A percentile compares a stretch with the other conserved stretches of the same genome.
Conservation (phyloP, 2,888 invertebrate species). For the Laspeyria flexula region DNA sequence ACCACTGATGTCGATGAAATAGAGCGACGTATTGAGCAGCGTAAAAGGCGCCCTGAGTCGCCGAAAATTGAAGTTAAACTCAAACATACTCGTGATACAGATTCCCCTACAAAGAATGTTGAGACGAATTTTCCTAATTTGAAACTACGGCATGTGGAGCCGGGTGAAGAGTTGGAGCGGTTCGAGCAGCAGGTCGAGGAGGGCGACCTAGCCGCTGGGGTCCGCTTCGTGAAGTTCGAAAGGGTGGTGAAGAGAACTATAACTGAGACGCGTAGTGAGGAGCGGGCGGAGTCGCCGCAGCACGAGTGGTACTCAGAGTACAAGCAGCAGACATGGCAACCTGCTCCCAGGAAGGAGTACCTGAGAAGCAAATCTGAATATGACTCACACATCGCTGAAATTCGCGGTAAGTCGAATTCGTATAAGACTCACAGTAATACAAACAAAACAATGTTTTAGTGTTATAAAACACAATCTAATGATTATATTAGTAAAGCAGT, state of each 20-base stretch:
- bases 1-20: constrained; percentile 86
- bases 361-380: constrained; percentile 93
- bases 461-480: too few relatives aligned
- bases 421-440: background rate
- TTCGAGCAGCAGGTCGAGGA: constrained; percentile 85
- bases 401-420: constrained; percentile 89
- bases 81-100: constrained; percentile 83
- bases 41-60: constrained; percentile 82
- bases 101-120: constrained; percentile 77
- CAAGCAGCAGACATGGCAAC: constrained; percentile 86
- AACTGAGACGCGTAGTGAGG: constrained; percentile 72
- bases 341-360: constrained; percentile 89
- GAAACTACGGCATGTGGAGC: constrained; percentile 79
- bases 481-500: too few relatives aligned
- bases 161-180: constrained; percentile 63
- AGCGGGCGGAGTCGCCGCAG: constrained; percentile 76
- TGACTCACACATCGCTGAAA: constrained; percentile 94
- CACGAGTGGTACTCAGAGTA: constrained; percentile 81
- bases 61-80: constrained; percentile 87
- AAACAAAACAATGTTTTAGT: background rate
- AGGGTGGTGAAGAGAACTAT: constrained; percentile 89
- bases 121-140: constrained; percentile 73
- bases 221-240: constrained; percentile 90
- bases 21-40: constrained; percentile 87
- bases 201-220: constrained; percentile 87